Conservation (phyloP, 1,140 invertebrate species). For the Drosophila bocki region DNA sequence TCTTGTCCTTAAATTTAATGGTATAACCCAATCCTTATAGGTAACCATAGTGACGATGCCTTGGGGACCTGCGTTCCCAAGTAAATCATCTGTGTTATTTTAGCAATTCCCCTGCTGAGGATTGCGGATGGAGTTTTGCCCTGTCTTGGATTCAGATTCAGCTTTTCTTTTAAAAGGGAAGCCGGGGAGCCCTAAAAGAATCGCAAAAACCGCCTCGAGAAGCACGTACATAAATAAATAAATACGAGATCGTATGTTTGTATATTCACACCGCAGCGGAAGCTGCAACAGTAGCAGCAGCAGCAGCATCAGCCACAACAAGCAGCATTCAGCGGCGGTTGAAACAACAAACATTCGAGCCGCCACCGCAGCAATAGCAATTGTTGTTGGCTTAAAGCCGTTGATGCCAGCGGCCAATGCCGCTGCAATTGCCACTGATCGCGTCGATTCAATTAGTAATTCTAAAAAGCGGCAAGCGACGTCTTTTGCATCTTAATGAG, state of each 20-base stretch:
- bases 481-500: conserved; percentile 82
- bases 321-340: conserved; percentile 13
- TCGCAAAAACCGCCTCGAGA: conserved; percentile 28
- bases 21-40: conserved; percentile 1
- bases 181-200: conserved; percentile 27
- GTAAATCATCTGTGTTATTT: conserved; percentile 28
- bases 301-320: conserved; percentile 18
- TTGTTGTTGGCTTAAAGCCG: conserved; percentile 34
- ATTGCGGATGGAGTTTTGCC: conserved; percentile 37
- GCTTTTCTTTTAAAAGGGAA: conserved; percentile 1
- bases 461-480: conserved; percentile 82
- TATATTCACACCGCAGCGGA: conserved; percentile 51
- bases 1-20: background rate
- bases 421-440: conserved; percentile 76
- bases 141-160: conserved; percentile 27
- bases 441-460: conserved; percentile 85
- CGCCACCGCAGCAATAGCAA: conserved; percentile 39
- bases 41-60: conserved; percentile 11
- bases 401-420: conserved; percentile 51
- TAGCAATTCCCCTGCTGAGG: conserved; percentile 22
- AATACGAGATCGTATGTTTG: conserved; percentile 41
- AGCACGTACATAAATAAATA: conserved; percentile 55
- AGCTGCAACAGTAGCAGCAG: conserved; percentile 46
- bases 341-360: conserved; percentile 60
- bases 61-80: background rate